Base-by-base conservation (phyloP, 2,113 vertebrate genomes). In the Dryoscopus gambensis region DNA sequence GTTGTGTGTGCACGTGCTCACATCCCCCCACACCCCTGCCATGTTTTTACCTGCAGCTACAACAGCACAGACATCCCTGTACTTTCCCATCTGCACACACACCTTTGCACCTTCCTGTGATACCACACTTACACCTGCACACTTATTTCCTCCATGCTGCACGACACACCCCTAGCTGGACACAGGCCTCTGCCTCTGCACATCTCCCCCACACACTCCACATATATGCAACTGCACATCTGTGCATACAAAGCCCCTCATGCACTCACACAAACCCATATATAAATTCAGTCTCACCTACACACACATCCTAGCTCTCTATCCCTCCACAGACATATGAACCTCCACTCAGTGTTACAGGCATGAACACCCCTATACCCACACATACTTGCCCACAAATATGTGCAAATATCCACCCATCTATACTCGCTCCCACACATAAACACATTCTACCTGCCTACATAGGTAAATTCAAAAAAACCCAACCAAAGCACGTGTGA, bases 401-500 rank as follows among this genome's bases (percentile, higher is more conserved):
- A 15, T 31, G 6, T 75, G 7, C 24, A 68, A 50, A 37, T n/a
- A 56, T 17, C 6, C 5, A 23, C 16, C 18, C 17, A 12, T 35
- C 31, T 55, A 0, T 40, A 27, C 9, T 30, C 16, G 5, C 7
- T 30, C 2, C 1, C 35, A 12, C 30, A 20, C 4, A 5, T 35
- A 40, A 23, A 18, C 15, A 14, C 28, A 33, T 28, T 18, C 18
- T 33, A 6, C 3, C 6, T 39, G 7, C 20, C 17, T 12, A 31
- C 20, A 9, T 50, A 3, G 3, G 10, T 44, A 11, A 31, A 40
- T 42, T 37, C 11, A 55, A 28, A 67, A 84, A 35, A 11, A 3
- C 2, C 1, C 7, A 14, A 3, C 10, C 15, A 42, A 60, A 33
- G 40, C 13, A 10, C 1, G 0, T 20, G 25, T 40, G 42, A 9